phyloP scores from a whole-genome alignment of 1,140 invertebrate species.

The Battus philenor region DNA sequence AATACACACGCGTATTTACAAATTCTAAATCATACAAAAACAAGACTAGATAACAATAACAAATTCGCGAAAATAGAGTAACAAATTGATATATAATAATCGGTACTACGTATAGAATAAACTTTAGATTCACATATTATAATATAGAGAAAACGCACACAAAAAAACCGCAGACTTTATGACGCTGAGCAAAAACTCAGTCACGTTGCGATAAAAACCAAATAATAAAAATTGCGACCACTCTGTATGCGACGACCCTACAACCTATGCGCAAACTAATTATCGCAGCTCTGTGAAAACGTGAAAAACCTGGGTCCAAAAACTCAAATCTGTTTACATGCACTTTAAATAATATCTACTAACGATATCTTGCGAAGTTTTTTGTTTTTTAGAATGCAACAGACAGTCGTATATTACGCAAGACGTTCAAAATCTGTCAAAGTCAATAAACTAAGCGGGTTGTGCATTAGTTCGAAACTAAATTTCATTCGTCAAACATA shows the following conservation, averaged over 20 bases:
- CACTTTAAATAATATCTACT: neutral
- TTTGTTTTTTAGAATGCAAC: neutral
- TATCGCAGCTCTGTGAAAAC: neutral
- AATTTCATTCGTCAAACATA: neutral
- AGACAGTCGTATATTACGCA: neutral
- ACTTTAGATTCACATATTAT: no score
- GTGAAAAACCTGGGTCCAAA: neutral
- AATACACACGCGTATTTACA: no score
- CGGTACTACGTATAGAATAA: no score
- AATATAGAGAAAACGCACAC: no score
- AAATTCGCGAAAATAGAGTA: no score
- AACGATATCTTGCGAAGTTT: neutral
- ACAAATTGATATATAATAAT: no score
- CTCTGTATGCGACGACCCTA: slow-evolving; percentile 1
- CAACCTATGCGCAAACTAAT: slow-evolving; percentile 1
- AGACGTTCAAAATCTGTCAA: neutral
- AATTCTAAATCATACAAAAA: no score
- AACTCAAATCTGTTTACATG: slow-evolving; percentile 1
- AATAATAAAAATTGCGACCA: neutral
- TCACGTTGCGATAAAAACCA: neutral
- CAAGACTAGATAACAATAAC: no score
- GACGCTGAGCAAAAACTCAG: neutral
- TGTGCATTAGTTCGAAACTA: neutral
- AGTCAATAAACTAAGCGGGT: no score
- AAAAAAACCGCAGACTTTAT: neutral